phyloP scores from a whole-genome alignment of 2,113 vertebrate species.

The Porphyrio hochstetteri region DNA sequence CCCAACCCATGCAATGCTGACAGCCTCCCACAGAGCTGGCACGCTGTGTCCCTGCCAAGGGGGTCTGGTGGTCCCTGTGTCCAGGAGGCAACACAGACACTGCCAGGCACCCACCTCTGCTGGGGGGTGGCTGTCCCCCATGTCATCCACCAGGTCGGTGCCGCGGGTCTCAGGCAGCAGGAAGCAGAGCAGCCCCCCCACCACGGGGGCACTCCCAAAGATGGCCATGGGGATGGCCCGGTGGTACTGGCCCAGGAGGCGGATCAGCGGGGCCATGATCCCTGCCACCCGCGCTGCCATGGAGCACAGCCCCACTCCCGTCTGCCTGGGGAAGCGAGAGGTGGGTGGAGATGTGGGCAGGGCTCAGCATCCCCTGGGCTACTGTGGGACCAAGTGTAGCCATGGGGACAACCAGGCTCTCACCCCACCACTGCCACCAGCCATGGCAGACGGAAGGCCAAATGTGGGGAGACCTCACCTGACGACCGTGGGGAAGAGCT shows the following conservation, averaged over 20 bases:
- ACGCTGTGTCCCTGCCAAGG: neutral
- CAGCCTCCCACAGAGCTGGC: accelerated
- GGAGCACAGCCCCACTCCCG: slow-evolving; percentile 80
- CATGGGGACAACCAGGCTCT: accelerated
- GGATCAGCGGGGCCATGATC: slow-evolving; percentile 81
- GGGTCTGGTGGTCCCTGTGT: neutral
- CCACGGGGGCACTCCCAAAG: slow-evolving; percentile 73
- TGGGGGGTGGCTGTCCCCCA: accelerated
- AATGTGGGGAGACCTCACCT: slow-evolving; percentile 68
- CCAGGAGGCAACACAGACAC: neutral
- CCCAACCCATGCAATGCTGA: accelerated
- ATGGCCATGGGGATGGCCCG: slow-evolving; percentile 78
- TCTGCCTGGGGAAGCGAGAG: slow-evolving; percentile 74
- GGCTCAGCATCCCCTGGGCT: accelerated
- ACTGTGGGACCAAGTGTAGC: accelerated
- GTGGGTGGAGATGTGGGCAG: accelerated
- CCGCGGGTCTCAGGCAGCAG: slow-evolving; percentile 84
- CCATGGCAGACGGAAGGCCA: neutral
- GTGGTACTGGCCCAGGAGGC: slow-evolving; percentile 76
- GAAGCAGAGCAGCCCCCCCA: slow-evolving; percentile 67
- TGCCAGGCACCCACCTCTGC: neutral
- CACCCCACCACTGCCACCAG: neutral
- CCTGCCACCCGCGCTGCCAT: slow-evolving; percentile 77
- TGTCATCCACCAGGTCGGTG: slow-evolving; percentile 74
- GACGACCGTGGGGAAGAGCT: slow-evolving; percentile 84